Evolutionary conservation across 2,113 vertebrate species (phyloP).

Genomic region (Thalassarche chlororhynchos): DNA sequence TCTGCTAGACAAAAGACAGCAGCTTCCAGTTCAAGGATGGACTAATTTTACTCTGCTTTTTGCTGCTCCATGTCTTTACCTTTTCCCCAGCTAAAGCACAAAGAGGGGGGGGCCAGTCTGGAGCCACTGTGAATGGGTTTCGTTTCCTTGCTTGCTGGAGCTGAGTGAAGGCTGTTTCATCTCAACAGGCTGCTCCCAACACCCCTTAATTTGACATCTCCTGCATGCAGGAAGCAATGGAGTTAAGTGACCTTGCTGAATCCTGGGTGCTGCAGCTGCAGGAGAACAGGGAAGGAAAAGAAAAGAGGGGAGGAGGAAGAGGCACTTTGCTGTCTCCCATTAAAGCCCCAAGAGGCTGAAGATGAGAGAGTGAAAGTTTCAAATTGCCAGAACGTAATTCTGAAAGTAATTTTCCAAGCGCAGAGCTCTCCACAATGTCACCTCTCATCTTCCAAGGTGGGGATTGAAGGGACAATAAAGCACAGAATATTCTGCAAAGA

Average conservation of each 20-base stretch:
- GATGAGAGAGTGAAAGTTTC: constrained; percentile 61
- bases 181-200: constrained; percentile 38
- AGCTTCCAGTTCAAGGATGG: not conserved
- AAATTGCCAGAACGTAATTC: constrained; percentile 48
- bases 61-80: not conserved
- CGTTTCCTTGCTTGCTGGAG: not conserved
- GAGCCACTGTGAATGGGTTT: not conserved
- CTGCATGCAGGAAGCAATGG: constrained; percentile 39
- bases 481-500: constrained; percentile 15
- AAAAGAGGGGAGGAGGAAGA: constrained; percentile 53
- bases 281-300: constrained; percentile 25
- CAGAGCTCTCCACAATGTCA: constrained; percentile 35
- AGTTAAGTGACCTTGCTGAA: constrained; percentile 62
- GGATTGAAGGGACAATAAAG: constrained; percentile 36
- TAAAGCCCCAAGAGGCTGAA: constrained; percentile 66
- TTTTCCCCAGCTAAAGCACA: not conserved
- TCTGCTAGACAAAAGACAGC: not conserved
- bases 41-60: not conserved
- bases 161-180: constrained; percentile 32
- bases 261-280: not conserved
- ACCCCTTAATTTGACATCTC: constrained; percentile 61
- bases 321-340: constrained; percentile 64
- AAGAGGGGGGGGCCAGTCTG: not conserved
- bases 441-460: constrained; percentile 63
- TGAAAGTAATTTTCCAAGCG: constrained; percentile 67